Evolutionary conservation across 2,888 invertebrate genomes (phyloP), one percentile per base, ranked within the genome.

Genomic region (Halictus quadricinctus): DNA sequence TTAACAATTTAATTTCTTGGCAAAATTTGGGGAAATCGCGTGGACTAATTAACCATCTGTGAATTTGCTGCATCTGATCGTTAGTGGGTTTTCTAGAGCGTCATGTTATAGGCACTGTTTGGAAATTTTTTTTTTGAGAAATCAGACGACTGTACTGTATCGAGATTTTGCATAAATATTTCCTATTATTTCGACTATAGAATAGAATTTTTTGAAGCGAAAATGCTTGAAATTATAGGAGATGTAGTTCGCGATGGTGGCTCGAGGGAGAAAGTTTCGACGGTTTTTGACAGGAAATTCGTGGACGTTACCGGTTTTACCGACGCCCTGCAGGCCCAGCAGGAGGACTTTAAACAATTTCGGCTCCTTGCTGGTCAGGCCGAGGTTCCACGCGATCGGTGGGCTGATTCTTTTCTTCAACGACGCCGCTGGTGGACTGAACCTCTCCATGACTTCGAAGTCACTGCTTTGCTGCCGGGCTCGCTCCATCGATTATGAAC

Each of bases 321-420:
- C 98, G 77, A 98, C 97, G 72, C 97, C 97, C 41, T 97, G 96
- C 92, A 97, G 97, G 6, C 98, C 98, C 50, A 98, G 94, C 10
- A 98, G 96, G 96, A 97, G 97, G 13, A 97, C 96, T 94, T 96
- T 97, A 86, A 97, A 95, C 0, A 97, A 96, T 92, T 97, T 97
- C 77, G 96, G 82, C 1, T 89, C 89, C n/a, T 70, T 89, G 73
- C 60, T 88, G 66, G 79, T 58, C 5, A 87, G 76, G 13, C 91
- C 88, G 36, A 90, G 86, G 46, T 81, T 88, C 90, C 90, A 91
- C 8, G 85, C 84, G 25, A 88, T 86, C 36, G 90, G 87, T 2
- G 89, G 88, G 54, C 86, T 91, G 72, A 88, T 91, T 69, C 78
- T 84, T 76, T 88, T 89, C 81, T 86, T 89, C 18, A 89, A 70